Conservation (phyloP, 2,888 invertebrate species). For the Horisme vitalbata region DNA sequence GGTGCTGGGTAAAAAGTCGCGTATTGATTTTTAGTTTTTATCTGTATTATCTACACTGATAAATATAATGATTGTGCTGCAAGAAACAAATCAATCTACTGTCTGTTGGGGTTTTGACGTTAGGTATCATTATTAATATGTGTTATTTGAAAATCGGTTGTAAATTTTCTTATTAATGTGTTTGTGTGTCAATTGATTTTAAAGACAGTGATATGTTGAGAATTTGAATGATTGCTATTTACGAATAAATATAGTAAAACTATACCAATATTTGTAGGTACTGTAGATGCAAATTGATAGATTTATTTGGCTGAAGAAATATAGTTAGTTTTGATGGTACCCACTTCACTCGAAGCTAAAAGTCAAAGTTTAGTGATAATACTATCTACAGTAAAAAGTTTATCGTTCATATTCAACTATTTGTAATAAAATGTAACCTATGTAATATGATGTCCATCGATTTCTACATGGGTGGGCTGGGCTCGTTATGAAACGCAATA, state of each 20-base stretch:
- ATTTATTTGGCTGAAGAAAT: no score
- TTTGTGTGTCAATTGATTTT: slow-evolving; percentile 16
- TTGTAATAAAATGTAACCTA: no score
- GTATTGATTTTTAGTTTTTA: neutral
- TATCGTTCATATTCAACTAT: no score
- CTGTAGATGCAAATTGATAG: no score
- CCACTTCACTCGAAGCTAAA: no score
- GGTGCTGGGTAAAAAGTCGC: slow-evolving; percentile 2
- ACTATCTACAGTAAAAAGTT: no score
- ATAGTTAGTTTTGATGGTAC: no score
- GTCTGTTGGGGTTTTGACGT: slow-evolving; percentile 2
- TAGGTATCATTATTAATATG: slow-evolving; percentile 1
- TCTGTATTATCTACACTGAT: slow-evolving; percentile 1
- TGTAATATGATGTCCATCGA: no score
- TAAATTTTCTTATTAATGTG: slow-evolving; percentile 10
- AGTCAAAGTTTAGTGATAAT: no score
- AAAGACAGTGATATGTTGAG: neutral
- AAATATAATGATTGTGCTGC: slow-evolving; percentile 6
- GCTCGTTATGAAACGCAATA: no score
- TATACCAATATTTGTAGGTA: no score
- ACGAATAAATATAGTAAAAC: neutral
- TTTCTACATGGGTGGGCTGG: no score
- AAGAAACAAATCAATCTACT: slow-evolving; percentile 23
- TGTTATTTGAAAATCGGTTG: slow-evolving; percentile 4
- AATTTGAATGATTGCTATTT: neutral